Evolutionary conservation across 1,140 invertebrate genomes (phyloP), one percentile per base, ranked within the genome.

Genomic region (Danaus plexippus): DNA sequence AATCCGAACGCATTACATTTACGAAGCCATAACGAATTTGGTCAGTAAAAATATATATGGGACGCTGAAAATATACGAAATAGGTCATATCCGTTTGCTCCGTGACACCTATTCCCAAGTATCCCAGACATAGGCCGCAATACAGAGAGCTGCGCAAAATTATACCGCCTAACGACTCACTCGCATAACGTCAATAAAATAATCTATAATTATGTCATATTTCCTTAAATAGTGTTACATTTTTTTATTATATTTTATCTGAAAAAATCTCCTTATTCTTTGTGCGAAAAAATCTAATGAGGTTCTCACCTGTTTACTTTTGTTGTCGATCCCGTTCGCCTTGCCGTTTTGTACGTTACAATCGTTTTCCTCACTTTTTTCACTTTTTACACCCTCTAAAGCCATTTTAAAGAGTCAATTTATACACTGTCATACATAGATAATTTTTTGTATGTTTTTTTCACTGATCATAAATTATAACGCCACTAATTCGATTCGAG

Each of bases 331-430:
- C 65, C 84, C 80, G 67, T 87, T 85, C 67, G 77, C 68, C 69
- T 85, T 87, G 65, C 77, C 72, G 69, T 87, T 81, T 61, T 73
- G 73, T 56, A 80, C 68, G 71, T 78, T 84, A 55, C 71, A 73
- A 65, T 84, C 82, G 73, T 80, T 85, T 85, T 87, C 84, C 61
- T 87, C 84, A 82, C 77, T 81, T 80, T 87, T 85, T 75, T 87
- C 84, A 87, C 84, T 82, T 84, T 87, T 87, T 57, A 85, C 84
- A 78, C 81, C 84, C 77, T 87, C 84, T 72, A 87, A 75, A 75
- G 84, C 84, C 84, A 87, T 87, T 69, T 80, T 84, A 80, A 76
- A 63, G n/a, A 63, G 61, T 69, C 71, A 76, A 69, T 83, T 82
- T 78, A 85, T 79, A 75, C 80, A 86, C 80, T 84, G 63, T 80